These are phyloP conservation scores for Crenichthys baileyi DNA, from an alignment of 2,797 vertebrate genomes.

Conservation along the genomic window DNA sequence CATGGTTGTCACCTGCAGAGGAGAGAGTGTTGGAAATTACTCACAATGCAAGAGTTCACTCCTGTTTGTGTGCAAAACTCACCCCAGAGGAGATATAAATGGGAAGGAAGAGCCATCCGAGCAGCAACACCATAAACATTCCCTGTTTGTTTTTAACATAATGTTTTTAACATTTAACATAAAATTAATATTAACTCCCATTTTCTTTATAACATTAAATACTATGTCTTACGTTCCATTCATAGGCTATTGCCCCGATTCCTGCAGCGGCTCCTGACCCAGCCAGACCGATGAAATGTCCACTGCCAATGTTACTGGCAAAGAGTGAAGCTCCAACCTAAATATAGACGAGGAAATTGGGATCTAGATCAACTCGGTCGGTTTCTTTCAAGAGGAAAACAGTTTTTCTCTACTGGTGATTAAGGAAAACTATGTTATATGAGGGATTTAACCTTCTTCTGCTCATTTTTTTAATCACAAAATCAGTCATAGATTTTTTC, in stretches of 20 bases:
- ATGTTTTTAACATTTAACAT: too few relatives aligned
- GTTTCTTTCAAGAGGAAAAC: neutral
- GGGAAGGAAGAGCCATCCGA: slow-evolving; percentile 95
- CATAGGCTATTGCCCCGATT: slow-evolving; percentile 88
- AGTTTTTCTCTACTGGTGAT: neutral
- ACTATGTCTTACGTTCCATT: slow-evolving; percentile 88
- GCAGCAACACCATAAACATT: slow-evolving; percentile 88
- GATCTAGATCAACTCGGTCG: neutral
- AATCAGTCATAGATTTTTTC: neutral
- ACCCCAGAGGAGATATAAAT: slow-evolving; percentile 95
- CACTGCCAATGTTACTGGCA: slow-evolving; percentile 97
- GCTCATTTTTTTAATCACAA: neutral
- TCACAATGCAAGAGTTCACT: neutral
- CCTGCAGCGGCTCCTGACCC: slow-evolving; percentile 93
- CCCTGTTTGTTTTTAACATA: slow-evolving; percentile 82
- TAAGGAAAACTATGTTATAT: neutral
- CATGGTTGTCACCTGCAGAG: slow-evolving; percentile 94
- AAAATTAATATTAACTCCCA: neutral
- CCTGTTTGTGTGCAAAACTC: slow-evolving; percentile 41
- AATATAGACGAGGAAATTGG: slow-evolving; percentile 19
- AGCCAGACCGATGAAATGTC: slow-evolving; percentile 95
- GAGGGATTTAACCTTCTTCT: neutral
- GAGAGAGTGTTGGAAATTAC: neutral
- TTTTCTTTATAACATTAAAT: neutral
- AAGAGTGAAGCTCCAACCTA: slow-evolving; percentile 97